Conservation (phyloP, 2,113 vertebrate species). For the Osmerus mordax region DNA sequence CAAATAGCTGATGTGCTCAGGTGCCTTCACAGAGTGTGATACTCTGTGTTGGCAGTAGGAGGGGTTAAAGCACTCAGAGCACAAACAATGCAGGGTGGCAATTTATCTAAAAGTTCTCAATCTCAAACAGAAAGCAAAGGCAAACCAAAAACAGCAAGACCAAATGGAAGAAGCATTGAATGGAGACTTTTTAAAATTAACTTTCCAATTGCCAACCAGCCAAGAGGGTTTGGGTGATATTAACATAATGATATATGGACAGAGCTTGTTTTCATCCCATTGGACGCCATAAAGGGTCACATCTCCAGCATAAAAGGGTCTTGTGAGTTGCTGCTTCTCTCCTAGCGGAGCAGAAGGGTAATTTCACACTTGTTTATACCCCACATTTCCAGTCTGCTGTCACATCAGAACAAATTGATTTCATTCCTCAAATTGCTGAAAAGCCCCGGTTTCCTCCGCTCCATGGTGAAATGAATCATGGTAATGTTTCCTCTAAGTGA, state of each 20-base stretch:
- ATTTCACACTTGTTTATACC: conserved; percentile 67
- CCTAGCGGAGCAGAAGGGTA: conserved; percentile 50
- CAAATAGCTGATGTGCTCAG: background rate
- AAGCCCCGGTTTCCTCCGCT: conserved; percentile 75
- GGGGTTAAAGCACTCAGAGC: conserved; percentile 17
- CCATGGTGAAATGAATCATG: conserved; percentile 81
- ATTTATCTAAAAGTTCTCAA: background rate
- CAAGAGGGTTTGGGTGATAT: conserved; percentile 35
- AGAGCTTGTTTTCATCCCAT: conserved; percentile 39
- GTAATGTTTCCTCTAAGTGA: conserved; percentile 87
- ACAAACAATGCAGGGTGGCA: background rate
- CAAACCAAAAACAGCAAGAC: background rate
- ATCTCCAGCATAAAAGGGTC: conserved; percentile 40
- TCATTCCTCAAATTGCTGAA: conserved; percentile 77
- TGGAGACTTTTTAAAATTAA: conserved; percentile 22
- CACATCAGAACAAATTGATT: conserved; percentile 82
- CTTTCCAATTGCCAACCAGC: conserved; percentile 31
- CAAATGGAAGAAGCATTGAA: conserved; percentile 7
- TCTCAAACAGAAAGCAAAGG: background rate
- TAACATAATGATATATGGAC: conserved; percentile 52
- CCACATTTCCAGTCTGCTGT: conserved; percentile 39
- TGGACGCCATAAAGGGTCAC: conserved; percentile 48
- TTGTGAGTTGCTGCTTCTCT: conserved; percentile 42
- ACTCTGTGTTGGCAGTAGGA: conserved; percentile 14
- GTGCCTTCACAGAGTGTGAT: background rate